A percentile compares a stretch with the other conserved stretches of the same genome.
Evolutionary conservation across 2,113 vertebrate species (phyloP).

Genomic region (Marcusenius ussheri): DNA sequence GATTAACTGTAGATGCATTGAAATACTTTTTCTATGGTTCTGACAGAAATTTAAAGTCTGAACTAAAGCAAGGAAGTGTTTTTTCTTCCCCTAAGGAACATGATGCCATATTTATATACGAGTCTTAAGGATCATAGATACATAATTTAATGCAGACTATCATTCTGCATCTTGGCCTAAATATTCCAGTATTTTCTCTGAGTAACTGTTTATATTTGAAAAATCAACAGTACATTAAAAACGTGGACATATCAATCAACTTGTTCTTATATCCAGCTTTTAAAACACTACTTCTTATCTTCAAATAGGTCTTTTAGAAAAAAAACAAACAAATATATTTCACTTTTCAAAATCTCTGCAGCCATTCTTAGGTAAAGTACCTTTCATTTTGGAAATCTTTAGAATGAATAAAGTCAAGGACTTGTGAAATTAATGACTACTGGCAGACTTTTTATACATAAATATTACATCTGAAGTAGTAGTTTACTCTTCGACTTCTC

Average conservation of each 20-base stretch:
- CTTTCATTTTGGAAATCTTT: not conserved
- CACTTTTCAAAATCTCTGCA: not conserved
- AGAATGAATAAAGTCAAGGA: not conserved
- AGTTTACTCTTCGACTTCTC: not conserved
- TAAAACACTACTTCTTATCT: not conserved
- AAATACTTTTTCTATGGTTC: not conserved
- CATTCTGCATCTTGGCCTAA: not conserved
- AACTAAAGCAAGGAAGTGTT: not conserved
- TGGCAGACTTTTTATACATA: not conserved
- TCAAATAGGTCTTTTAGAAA: not conserved
- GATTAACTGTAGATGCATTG: not conserved
- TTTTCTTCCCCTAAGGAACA: not conserved
- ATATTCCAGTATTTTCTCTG: not conserved
- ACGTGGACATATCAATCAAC: not conserved
- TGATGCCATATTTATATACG: not conserved
- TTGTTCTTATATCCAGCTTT: not conserved
- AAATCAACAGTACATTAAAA: not conserved
- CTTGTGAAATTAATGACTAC: not conserved
- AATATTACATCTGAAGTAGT: not conserved
- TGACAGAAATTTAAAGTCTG: not conserved
- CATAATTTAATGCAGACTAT: not conserved
- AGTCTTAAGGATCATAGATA: not conserved
- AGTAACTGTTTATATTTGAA: not conserved
- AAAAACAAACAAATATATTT: not conserved
- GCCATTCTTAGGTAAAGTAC: not conserved